Evolutionary conservation across 2,797 vertebrate species (phyloP), one percentile per base, ranked within the genome.

Genomic region (Gadopsis bispinosus): DNA sequence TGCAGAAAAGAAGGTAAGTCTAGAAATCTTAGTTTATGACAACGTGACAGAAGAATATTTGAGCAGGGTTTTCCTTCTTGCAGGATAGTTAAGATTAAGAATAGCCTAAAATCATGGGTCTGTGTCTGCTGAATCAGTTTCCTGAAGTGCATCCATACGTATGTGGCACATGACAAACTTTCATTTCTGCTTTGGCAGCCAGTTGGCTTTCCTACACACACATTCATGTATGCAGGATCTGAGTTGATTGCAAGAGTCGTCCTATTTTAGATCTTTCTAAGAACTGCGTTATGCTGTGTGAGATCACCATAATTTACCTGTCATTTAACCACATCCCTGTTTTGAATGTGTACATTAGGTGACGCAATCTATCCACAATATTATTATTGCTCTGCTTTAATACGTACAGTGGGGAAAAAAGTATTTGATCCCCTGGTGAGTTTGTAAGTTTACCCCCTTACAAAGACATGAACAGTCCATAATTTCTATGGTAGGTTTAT

Each of bases 111-210:
- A 76, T 75, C 54, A 51, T 64, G 73, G 61, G 41, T 62, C 70
- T 56, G 58, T 39, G 65, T 83, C 22, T 84, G 90, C 88, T 88
- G 87, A 91, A 80, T 91, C 91, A 88, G 84, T 88, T 93, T 92
- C 89, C 90, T 90, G 74, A 88, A 87, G 84, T 79, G 67, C 79
- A 69, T 77, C 65, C 37, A 20, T 41, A 50, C 67, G 71, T 62
- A 50, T 69, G 71, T 62, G 54, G 61, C 89, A 74, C 88, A 91
- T 92, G 90, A 93, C 87, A 64, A 20, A 81, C 82, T 93, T 90
- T 93, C 90, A 74, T 84, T 94, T 94, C 92, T 92, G 88, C 92
- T 91, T 93, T 89, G 77, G 20, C 37, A 50, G 53, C 74, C 22
- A n/a, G 26, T 79, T 74, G 64, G 45, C 37, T 68, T 81, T 79